Evolutionary conservation across 2,113 vertebrate genomes (phyloP), one percentile per base, ranked within the genome.

Genomic region (Salminus brasiliensis): DNA sequence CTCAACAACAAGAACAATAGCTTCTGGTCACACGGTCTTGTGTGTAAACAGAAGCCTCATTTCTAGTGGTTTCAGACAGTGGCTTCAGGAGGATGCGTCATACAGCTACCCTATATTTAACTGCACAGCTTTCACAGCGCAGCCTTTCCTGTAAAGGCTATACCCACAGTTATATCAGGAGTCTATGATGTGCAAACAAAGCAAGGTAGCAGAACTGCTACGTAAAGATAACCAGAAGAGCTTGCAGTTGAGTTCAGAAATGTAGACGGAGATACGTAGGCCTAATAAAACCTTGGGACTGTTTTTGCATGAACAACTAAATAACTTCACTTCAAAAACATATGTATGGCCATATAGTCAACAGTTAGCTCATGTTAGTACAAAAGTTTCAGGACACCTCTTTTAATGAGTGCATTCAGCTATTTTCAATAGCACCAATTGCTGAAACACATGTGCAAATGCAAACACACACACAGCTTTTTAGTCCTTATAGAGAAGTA

Each of bases 51-150:
- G 5, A 10, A 11, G 5, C 45, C 11, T 49, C 73, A 6, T 29
- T 67, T 41, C 62, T 67, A 15, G 23, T 67, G 74, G 47, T 39
- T 76, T 55, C 4, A 74, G 27, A 49, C 74, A 11, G 62, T 32
- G 62, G 62, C 4, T 66, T 66, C 18, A 68, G 63, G 16, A 36
- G 25, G 59, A 13, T 23, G 10, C 8, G 11, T 57, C 63, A 41
- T 1, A 16, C n/a, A n/a, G 16, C 25, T n/a, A 21, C 23, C 16
- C 18, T 23, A 30, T 29, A n/a, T 55, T 41, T 53, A 53, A 76
- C 74, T 47, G 73, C n/a, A 34, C 1, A 32, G 29, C 29, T 32
- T 34, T 65, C 30, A 16, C 29, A 65, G 7, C 7, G 10, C 7
- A 39, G 34, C 21, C n/a, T 27, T 15, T 60, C 36, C 36, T 5